Percentiles rank a stretch among this genome's conserved stretches.
Conservation (phyloP, 2,797 vertebrate species). For the Setipinna tenuifilis region DNA sequence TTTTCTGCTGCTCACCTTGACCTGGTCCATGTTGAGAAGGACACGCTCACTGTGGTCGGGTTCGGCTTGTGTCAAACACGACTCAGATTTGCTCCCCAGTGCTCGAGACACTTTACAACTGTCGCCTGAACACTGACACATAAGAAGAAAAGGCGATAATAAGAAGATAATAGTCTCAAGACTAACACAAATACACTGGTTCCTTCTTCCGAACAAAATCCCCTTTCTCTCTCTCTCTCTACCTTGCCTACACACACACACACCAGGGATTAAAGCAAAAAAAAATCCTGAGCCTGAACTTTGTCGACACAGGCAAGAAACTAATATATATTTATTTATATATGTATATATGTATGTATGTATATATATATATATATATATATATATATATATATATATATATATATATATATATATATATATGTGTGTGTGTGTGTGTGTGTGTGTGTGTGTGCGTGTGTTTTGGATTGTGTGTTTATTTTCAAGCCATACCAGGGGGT, state of each 20-base stretch:
- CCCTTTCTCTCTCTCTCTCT: background rate
- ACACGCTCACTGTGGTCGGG: conserved; percentile 72
- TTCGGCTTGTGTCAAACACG: conserved; percentile 53
- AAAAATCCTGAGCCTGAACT: too few relatives aligned
- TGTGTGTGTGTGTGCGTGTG: too few relatives aligned
- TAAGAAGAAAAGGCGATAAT: too few relatives aligned
- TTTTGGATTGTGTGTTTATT: too few relatives aligned
- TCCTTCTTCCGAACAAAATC: background rate
- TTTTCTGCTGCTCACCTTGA: conserved; percentile 72
- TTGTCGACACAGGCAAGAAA: too few relatives aligned
- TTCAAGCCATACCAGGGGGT: too few relatives aligned
- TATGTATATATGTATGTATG: too few relatives aligned
- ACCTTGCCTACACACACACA: background rate
- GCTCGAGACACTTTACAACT: conserved; percentile 57
- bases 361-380: too few relatives aligned
- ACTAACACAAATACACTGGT: background rate
- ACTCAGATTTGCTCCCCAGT: conserved; percentile 58
- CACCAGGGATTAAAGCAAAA: background rate
- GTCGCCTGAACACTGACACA: conserved; percentile 47
- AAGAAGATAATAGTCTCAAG: background rate
- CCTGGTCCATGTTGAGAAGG: conserved; percentile 79
- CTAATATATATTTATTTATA: too few relatives aligned
- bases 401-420: too few relatives aligned
- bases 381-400: too few relatives aligned
- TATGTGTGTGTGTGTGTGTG: too few relatives aligned